Percentiles rank a stretch among this genome's conserved stretches.
Conservation (phyloP, 2,888 invertebrate species). For the Scaptomyza cyrtandrae region DNA sequence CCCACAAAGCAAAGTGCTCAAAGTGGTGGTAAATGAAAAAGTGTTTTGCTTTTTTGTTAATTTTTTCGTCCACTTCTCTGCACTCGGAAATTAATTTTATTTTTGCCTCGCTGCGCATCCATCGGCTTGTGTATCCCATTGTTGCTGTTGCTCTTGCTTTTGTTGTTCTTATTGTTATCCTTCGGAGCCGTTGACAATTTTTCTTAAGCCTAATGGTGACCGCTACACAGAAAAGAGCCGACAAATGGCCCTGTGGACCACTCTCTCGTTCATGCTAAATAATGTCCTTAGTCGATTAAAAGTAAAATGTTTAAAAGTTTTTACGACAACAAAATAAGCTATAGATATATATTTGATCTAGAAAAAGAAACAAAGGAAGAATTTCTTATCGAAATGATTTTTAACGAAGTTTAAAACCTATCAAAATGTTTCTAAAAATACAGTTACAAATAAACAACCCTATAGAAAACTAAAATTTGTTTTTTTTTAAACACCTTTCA, state of each 20-base stretch:
- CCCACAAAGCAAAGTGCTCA: slow-evolving; percentile 5
- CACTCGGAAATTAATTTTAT: slow-evolving; percentile 75
- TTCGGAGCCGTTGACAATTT: slow-evolving; percentile 59
- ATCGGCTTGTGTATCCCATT: slow-evolving; percentile 27
- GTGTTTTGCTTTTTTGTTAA: slow-evolving; percentile 68
- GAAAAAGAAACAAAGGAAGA: neutral
- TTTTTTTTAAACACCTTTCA: slow-evolving; percentile 54
- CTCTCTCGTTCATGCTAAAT: neutral
- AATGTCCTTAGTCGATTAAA: slow-evolving; percentile 32
- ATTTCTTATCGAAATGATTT: too few relatives aligned
- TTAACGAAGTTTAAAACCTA: too few relatives aligned
- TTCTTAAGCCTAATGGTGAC: slow-evolving; percentile 46
- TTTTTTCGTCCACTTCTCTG: slow-evolving; percentile 50
- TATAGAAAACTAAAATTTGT: slow-evolving; percentile 34
- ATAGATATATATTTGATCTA: neutral
- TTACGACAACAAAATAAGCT: slow-evolving; percentile 1
- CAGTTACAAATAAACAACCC: slow-evolving; percentile 20
- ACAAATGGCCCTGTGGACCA: slow-evolving; percentile 27
- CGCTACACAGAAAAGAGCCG: slow-evolving; percentile 5
- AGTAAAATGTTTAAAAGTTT: slow-evolving; percentile 3
- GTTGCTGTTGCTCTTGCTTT: slow-evolving; percentile 2
- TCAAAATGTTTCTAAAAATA: too few relatives aligned
- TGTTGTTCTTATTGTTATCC: slow-evolving; percentile 34
- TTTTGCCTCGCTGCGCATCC: slow-evolving; percentile 62
- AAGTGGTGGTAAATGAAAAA: slow-evolving; percentile 69